Conservation (phyloP, 2,888 invertebrate genomes). For the Cantharis nigra region DNA sequence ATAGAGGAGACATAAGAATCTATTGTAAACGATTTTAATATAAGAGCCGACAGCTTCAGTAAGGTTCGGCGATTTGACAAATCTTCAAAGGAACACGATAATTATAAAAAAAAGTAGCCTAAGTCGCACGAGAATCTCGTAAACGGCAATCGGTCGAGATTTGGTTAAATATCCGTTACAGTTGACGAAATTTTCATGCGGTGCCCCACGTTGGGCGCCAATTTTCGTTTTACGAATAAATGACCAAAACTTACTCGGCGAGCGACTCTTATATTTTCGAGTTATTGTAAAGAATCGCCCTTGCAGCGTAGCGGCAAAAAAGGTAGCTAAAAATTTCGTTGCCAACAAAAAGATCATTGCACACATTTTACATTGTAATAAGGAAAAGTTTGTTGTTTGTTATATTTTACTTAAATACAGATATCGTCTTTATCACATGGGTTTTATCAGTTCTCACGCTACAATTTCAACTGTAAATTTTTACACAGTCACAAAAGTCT, state of each 20-base stretch:
- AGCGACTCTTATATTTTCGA: not conserved
- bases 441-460: conserved; percentile 42
- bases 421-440: conserved; percentile 54
- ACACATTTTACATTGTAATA: conserved; percentile 42
- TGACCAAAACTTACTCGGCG: not conserved
- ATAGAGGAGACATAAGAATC: not conserved
- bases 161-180: not conserved
- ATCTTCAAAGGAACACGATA: not conserved
- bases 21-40: not conserved
- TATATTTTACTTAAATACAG: conserved; percentile 42
- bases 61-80: not conserved
- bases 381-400: not conserved
- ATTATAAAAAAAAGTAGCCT: not conserved
- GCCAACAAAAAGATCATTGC: conserved; percentile 50
- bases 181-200: not conserved
- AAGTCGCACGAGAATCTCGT: not conserved
- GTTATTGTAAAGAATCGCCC: not conserved
- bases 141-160: not conserved
- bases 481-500: conserved; percentile 14
- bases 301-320: conserved; percentile 39
- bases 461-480: conserved; percentile 30
- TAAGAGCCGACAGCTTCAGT: not conserved
- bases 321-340: conserved; percentile 49
- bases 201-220: not conserved
- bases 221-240: not conserved